Conservation (phyloP, 53 echinoderm and acorn worm species). For the Holothuria scabra region DNA sequence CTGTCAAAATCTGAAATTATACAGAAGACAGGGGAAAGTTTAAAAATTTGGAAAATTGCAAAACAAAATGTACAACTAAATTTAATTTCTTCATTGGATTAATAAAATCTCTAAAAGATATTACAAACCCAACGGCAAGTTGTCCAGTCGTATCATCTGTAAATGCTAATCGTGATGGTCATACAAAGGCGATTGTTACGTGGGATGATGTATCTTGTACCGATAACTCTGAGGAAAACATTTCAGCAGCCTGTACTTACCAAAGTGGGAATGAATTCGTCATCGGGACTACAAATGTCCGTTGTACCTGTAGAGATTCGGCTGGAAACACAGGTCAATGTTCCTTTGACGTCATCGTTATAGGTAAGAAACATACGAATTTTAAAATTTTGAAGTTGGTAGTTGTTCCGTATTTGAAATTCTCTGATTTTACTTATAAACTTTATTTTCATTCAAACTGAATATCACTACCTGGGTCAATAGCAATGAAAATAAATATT, state of each 20-base stretch:
- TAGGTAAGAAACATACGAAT: not conserved
- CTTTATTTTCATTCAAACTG: too few species aligned
- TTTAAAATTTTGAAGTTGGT: too few species aligned
- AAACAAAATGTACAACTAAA: too few species aligned
- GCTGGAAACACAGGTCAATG: not conserved
- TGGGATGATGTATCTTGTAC: not conserved
- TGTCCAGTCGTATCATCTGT: not conserved
- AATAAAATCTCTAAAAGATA: too few species aligned
- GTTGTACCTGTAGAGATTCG: not conserved
- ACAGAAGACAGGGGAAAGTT: too few species aligned
- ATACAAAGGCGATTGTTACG: not conserved
- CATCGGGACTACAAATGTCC: not conserved
- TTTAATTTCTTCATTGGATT: too few species aligned
- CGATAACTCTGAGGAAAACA: not conserved
- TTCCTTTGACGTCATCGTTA: not conserved
- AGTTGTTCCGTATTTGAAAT: too few species aligned
- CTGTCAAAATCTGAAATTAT: too few species aligned
- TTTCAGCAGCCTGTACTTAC: not conserved
- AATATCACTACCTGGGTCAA: too few species aligned
- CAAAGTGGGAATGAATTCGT: not conserved
- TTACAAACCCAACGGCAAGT: not conserved
- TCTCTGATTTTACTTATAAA: too few species aligned
- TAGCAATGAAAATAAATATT: too few species aligned
- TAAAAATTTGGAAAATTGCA: too few species aligned
- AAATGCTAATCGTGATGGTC: not conserved